These are phyloP conservation scores for Lasioglossum leucozonium DNA, from an alignment of 2,888 invertebrate genomes.

Conservation along the genomic window DNA sequence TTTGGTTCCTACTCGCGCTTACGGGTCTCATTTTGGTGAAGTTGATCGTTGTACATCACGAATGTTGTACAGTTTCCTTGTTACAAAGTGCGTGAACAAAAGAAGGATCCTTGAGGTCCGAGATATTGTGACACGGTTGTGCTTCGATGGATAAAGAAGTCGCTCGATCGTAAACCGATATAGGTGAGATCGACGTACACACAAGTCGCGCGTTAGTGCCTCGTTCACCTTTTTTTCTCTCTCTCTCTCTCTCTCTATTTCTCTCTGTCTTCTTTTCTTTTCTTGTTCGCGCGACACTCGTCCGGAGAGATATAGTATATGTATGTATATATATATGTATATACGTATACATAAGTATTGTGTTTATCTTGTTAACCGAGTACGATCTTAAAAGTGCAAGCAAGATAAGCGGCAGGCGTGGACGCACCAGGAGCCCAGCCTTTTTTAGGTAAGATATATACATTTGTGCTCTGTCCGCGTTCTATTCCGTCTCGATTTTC, in stretches of 20 bases:
- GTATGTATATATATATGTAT: not conserved
- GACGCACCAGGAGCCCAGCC: conserved; percentile 28
- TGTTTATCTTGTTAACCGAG: conserved; percentile 21
- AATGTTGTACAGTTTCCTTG: not conserved
- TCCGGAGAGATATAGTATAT: not conserved
- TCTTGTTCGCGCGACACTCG: not conserved
- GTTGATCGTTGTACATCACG: not conserved
- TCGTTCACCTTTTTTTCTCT: not conserved
- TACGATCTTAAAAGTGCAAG: conserved; percentile 43
- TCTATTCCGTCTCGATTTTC: not conserved
- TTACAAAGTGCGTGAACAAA: conserved; percentile 25
- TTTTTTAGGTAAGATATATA: conserved; percentile 36
- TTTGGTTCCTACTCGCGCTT: too few relatives aligned
- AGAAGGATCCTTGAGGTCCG: conserved; percentile 41
- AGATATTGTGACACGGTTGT: conserved; percentile 57
- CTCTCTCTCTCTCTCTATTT: too few relatives aligned
- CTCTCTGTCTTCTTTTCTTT: not conserved
- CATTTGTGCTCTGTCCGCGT: not conserved
- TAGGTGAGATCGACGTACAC: conserved; percentile 44
- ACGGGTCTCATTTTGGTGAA: not conserved
- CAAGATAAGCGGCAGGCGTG: conserved; percentile 34
- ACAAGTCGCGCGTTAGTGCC: conserved; percentile 15
- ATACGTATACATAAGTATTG: not conserved
- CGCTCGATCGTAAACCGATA: conserved; percentile 50
- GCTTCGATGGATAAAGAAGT: conserved; percentile 51